A percentile compares a stretch with the other conserved stretches of the same genome.
These are phyloP conservation scores for Arctia plantaginis DNA, from an alignment of 2,888 invertebrate species.

Conservation along the genomic window DNA sequence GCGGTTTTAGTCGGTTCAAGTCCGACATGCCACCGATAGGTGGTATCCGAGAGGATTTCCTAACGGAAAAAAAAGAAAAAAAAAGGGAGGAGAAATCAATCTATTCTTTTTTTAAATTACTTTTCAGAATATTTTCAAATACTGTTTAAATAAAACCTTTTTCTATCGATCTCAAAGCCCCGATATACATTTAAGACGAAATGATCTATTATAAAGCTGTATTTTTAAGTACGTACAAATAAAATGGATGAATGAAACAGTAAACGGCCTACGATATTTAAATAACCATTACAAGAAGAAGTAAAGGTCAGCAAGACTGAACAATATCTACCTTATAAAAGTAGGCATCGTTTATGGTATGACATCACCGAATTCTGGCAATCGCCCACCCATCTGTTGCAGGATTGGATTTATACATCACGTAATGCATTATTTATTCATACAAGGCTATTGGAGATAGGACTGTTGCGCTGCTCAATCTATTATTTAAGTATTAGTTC, in stretches of 20 bases:
- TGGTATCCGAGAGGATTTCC: too few relatives aligned
- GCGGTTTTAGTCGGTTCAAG: too few relatives aligned
- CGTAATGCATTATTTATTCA: slow-evolving; percentile 28
- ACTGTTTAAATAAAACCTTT: not conserved
- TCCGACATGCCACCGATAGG: too few relatives aligned
- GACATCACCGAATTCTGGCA: slow-evolving; percentile 47
- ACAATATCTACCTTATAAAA: slow-evolving; percentile 32
- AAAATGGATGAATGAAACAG: slow-evolving; percentile 8
- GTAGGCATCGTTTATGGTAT: slow-evolving; percentile 30
- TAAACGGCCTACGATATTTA: slow-evolving; percentile 17
- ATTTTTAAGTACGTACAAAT: not conserved
- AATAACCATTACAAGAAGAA: slow-evolving; percentile 20
- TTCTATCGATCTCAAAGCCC: not conserved
- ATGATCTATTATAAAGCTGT: not conserved
- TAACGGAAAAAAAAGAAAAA: too few relatives aligned
- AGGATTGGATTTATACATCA: slow-evolving; percentile 38
- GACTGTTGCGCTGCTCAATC: not conserved
- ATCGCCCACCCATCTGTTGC: slow-evolving; percentile 46
- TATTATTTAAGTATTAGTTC: not conserved
- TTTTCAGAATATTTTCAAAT: not conserved
- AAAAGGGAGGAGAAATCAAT: not conserved
- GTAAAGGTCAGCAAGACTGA: slow-evolving; percentile 32
- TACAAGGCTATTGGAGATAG: slow-evolving; percentile 13
- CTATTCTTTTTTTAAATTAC: too few relatives aligned
- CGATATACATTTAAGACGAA: not conserved